Base-by-base conservation (phyloP, 2,113 vertebrate genomes). In the Zosterops lateralis region DNA sequence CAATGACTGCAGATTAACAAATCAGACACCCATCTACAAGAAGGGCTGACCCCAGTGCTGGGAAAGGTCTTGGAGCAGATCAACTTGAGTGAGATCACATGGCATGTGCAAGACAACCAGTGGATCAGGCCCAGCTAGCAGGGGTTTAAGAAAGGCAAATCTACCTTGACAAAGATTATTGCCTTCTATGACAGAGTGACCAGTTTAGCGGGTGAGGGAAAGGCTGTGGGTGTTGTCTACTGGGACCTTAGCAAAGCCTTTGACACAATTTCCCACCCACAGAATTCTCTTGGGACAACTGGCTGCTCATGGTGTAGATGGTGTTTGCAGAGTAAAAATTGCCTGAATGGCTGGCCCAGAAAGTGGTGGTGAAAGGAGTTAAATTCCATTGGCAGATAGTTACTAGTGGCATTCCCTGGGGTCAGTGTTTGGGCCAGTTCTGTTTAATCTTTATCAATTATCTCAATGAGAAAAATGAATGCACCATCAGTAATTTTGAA, bases 61-160 rank as follows among this genome's bases (percentile, higher is more conserved):
- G 10, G 9, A 6, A 48, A 71, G 10, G 10, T 81, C 11, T 71
- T 50, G 26, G 17, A 72, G 8, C 28, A 76, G 40, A 29, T 50
- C 17, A 31, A 0, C 26, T 12, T 42, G 16, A 44, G 19, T 8
- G 19, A 40, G 26, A 48, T 36, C 14, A 26, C 3, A 13, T 3
- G 9, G n/a, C 6, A 74, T 0, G 0, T 51, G 22, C 15, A 56
- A 47, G 28, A 56, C 32, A 67, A 31, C 12, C 4, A 50, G 0
- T 13, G 24, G 17, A 72, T 64, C n/a, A 72, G 40, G 7, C 20
- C 4, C 20, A 67, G 29, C 13, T 25, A 54, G 42, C 36, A 79
- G 22, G 29, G 9, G 2, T 58, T 89, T 48, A 36, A 26, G 45
- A 85, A 81, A 54, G 19, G 26, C 29, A 64, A 8, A 16, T 61